phyloP scores from a whole-genome alignment of 2,797 vertebrate genomes.

The Chiroxiphia lanceolata region DNA sequence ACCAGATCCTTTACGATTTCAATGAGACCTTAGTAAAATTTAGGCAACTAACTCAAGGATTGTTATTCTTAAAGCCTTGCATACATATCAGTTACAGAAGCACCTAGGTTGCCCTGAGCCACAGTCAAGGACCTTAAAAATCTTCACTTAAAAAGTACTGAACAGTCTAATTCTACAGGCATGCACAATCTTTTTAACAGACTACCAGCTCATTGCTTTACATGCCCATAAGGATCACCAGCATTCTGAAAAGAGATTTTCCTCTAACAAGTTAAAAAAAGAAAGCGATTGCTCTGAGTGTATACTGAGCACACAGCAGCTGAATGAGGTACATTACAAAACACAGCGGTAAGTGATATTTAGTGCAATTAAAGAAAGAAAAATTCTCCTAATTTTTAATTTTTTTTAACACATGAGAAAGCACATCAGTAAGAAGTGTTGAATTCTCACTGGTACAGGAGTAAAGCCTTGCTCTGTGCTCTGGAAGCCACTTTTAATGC shows the following conservation, averaged over 20 bases:
- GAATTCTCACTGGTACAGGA: not conserved
- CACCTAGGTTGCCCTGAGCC: not conserved
- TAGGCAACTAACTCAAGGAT: not conserved
- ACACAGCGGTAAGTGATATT: not conserved
- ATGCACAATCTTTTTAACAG: not conserved
- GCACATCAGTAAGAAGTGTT: not conserved
- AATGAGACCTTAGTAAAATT: not conserved
- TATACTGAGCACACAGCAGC: not conserved
- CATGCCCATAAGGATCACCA: not conserved
- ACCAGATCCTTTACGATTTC: not conserved
- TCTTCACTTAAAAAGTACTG: not conserved
- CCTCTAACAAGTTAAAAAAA: not conserved
- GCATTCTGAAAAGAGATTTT: not conserved
- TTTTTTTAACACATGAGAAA: not conserved
- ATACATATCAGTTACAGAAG: rapidly evolving
- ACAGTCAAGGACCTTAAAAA: not conserved
- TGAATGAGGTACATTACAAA: not conserved
- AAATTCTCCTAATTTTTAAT: not conserved
- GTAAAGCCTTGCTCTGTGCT: not conserved
- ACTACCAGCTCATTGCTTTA: not conserved
- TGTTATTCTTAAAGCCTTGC: not conserved
- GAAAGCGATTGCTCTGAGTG: not conserved
- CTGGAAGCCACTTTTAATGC: not conserved
- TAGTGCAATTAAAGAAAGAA: not conserved
- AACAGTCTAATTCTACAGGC: not conserved